Base-by-base conservation (phyloP, 2,113 vertebrate species). In the Mesoclemmys tuberculata region DNA sequence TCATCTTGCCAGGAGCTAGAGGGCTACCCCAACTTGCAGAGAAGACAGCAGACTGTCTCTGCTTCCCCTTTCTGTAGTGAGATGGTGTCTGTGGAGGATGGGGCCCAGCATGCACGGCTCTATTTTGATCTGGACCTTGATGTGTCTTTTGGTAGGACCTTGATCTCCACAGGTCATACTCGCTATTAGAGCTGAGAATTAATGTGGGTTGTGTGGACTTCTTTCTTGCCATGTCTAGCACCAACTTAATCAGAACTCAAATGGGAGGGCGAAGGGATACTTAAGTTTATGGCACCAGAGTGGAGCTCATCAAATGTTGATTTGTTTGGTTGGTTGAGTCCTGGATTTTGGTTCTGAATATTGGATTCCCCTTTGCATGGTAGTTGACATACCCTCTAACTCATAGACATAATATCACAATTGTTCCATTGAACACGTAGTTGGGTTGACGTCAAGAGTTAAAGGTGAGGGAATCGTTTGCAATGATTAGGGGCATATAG, bases 371-470 rank as follows among this genome's bases (percentile, higher is more conserved):
- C 18, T 84, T 93, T 14, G 24, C 86, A 68, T 77, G 74, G 38
- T 61, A 80, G 48, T 52, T 95, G 71, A 78, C 4, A 1, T 86
- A 77, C 51, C 61, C 85, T 84, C 29, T 80, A 74, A 56, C 71
- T 86, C 26, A 31, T 75, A 85, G 54, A 44, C 74, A n/a, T 94
- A 22, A 90, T 87, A 78, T 84, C 78, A 26, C 3, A 41, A 11
- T 18, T 18, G 14, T 88, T 82, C 95, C 89, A n/a, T 35, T 56
- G 31, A 94, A 74, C 46, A 80, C 48, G 19, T 88, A 95, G 46
- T 64, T 96, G 87, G 46, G 11, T 89, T 87, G 75, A 58, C 78
- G 80, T 85, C 82, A 88, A 85, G 85, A 86, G 78, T 87, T 86
- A 64, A 58, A 55, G 48, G 49, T 61, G 87, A 92, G 74, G 85